Conservation (phyloP, 2,888 invertebrate species). For the Andrena marginata region DNA sequence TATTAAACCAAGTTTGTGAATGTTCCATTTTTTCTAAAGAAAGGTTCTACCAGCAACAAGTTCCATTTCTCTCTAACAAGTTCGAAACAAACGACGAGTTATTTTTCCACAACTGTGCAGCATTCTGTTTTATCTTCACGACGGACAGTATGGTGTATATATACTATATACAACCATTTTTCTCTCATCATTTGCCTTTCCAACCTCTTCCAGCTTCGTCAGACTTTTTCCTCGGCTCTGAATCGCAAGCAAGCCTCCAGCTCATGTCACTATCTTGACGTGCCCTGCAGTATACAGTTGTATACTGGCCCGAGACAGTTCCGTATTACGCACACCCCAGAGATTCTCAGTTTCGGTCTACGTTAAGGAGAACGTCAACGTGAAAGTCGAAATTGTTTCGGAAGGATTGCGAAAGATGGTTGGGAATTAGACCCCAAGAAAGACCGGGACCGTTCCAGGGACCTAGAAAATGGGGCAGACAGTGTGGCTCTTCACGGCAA, state of each 20-base stretch:
- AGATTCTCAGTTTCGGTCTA: constrained; percentile 24
- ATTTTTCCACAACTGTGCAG: neutral
- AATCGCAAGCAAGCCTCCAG: constrained; percentile 45
- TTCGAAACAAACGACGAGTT: neutral
- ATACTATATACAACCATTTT: constrained; percentile 3
- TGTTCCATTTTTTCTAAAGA: neutral
- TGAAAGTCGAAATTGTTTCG: neutral
- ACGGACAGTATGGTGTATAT: neutral
- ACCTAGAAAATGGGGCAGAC: neutral
- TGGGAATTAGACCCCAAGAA: neutral
- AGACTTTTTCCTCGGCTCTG: constrained; percentile 57
- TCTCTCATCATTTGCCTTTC: constrained; percentile 41
- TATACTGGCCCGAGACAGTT: constrained; percentile 37
- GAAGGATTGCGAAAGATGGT: neutral
- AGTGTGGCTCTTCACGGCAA: neutral
- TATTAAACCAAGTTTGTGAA: neutral
- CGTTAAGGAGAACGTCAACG: neutral
- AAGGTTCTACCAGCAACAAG: neutral
- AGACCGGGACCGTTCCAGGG: neutral
- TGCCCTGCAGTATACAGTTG: constrained; percentile 46
- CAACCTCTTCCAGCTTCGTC: constrained; percentile 2
- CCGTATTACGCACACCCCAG: constrained; percentile 45
- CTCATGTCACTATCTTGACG: constrained; percentile 52
- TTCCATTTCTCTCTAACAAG: neutral
- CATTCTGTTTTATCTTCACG: neutral